A percentile compares a stretch with the other conserved stretches of the same genome.
Evolutionary conservation across 2,888 invertebrate genomes (phyloP).

Genomic region (Stenotaenia linearis): DNA sequence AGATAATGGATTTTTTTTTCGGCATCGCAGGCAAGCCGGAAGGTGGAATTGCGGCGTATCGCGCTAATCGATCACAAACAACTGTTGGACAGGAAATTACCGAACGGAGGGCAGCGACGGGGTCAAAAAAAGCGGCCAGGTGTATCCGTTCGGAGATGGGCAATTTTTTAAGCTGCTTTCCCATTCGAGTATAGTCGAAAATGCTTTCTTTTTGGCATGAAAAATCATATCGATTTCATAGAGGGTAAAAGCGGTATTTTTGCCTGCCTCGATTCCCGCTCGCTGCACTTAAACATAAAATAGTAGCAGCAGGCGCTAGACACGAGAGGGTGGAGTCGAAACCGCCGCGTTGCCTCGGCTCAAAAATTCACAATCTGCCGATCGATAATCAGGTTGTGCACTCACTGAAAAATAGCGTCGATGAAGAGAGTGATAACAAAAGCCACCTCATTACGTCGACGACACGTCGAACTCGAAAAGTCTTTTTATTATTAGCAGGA

Average conservation of each 20-base stretch:
- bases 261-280: not conserved
- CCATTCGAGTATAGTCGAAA: not conserved
- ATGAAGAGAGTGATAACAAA: conserved; percentile 19
- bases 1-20: too few relatives aligned
- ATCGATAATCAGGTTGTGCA: conserved; percentile 26
- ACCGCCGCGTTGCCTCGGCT: not conserved
- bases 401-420: conserved; percentile 26
- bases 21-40: too few relatives aligned
- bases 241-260: not conserved
- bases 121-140: not conserved
- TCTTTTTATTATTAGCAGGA: too few relatives aligned
- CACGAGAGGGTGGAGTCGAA: conserved; percentile 1
- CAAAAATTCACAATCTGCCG: conserved; percentile 20
- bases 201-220: not conserved
- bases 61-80: too few relatives aligned
- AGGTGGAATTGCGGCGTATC: too few relatives aligned
- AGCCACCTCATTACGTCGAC: conserved; percentile 19
- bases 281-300: conserved; percentile 26
- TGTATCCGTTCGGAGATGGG: not conserved
- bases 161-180: not conserved
- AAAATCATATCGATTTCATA: conserved; percentile 17
- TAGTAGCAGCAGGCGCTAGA: conserved; percentile 24
- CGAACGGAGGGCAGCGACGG: not conserved
- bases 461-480: not conserved
- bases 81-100: not conserved